Evolutionary conservation across 1,140 invertebrate genomes (phyloP).

Genomic region (Listronotus bonariensis): DNA sequence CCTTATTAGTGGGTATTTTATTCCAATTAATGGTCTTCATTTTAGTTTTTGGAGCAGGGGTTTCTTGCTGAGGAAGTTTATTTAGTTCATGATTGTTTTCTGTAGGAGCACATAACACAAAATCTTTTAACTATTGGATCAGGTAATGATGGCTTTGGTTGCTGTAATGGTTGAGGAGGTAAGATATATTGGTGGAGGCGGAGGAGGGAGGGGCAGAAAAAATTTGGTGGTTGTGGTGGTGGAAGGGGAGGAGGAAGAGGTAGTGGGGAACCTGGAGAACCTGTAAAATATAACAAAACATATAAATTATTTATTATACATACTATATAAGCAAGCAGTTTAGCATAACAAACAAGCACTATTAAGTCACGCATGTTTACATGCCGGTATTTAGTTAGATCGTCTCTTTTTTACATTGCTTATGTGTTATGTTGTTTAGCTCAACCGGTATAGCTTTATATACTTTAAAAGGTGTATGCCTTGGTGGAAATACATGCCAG

Average conservation of each 20-base stretch:
- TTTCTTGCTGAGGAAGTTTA: conserved; percentile 81
- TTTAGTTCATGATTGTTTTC: conserved; percentile 45
- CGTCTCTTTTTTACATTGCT: too few relatives aligned
- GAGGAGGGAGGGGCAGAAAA: conserved; percentile 47
- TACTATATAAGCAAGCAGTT: too few relatives aligned
- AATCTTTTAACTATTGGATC: conserved; percentile 52
- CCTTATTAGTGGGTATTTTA: conserved; percentile 87
- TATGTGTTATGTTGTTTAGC: too few relatives aligned
- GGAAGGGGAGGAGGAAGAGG: conserved; percentile 57
- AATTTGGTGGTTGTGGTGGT: conserved; percentile 55
- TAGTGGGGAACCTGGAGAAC: conserved; percentile 44
- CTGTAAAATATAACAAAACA: conserved; percentile 7
- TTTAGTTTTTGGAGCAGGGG: conserved; percentile 85
- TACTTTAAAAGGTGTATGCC: too few relatives aligned
- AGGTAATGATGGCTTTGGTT: conserved; percentile 45
- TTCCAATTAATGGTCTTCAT: conserved; percentile 96
- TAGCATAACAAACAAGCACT: too few relatives aligned
- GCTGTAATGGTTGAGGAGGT: too few relatives aligned
- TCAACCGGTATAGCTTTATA: too few relatives aligned
- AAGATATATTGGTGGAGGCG: conserved; percentile 35
- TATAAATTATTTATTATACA: too few relatives aligned
- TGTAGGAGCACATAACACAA: conserved; percentile 55
- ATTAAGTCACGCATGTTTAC: too few relatives aligned
- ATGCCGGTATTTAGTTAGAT: too few relatives aligned
- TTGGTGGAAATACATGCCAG: too few relatives aligned